These are phyloP conservation scores for Danio aesculapii DNA, from an alignment of 2,797 vertebrate genomes.

Conservation along the genomic window DNA sequence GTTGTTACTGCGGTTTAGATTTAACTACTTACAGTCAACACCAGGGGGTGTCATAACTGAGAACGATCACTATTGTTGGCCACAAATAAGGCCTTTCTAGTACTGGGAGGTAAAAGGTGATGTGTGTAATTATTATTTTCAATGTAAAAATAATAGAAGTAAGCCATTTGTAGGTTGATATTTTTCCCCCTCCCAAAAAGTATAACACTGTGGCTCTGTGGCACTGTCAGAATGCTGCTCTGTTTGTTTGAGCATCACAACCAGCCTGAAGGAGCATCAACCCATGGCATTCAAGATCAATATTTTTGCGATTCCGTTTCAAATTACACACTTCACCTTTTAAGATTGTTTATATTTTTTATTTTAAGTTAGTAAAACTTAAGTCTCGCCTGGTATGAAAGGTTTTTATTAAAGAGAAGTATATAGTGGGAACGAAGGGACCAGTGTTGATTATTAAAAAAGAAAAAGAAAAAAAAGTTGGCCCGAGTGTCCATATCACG, in stretches of 20 bases:
- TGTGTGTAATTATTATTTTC: conserved; percentile 3
- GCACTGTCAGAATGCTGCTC: conserved; percentile 22
- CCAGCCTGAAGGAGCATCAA: background rate
- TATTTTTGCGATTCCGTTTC: conserved; percentile 11
- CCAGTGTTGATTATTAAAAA: conserved; percentile 52
- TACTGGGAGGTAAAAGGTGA: conserved; percentile 22
- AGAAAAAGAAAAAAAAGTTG: too few species aligned
- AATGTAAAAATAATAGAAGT: conserved; percentile 5
- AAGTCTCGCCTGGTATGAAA: conserved; percentile 29
- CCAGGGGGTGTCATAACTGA: conserved; percentile 45
- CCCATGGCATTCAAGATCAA: background rate
- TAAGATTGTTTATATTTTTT: background rate
- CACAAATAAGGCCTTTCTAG: background rate
- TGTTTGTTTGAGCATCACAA: conserved; percentile 47
- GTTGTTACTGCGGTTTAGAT: conserved; percentile 48
- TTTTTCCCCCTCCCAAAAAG: background rate
- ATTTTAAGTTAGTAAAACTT: background rate
- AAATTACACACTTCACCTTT: conserved; percentile 25
- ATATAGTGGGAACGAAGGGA: conserved; percentile 53
- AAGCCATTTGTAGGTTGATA: conserved; percentile 5
- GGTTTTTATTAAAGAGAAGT: conserved; percentile 36
- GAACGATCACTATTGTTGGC: conserved; percentile 9
- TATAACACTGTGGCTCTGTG: conserved; percentile 16
- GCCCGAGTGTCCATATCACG: conserved; percentile 42
- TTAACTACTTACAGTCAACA: conserved; percentile 49